phyloP scores from a whole-genome alignment of 2,113 vertebrate genomes.

The Microcebus murinus region DNA sequence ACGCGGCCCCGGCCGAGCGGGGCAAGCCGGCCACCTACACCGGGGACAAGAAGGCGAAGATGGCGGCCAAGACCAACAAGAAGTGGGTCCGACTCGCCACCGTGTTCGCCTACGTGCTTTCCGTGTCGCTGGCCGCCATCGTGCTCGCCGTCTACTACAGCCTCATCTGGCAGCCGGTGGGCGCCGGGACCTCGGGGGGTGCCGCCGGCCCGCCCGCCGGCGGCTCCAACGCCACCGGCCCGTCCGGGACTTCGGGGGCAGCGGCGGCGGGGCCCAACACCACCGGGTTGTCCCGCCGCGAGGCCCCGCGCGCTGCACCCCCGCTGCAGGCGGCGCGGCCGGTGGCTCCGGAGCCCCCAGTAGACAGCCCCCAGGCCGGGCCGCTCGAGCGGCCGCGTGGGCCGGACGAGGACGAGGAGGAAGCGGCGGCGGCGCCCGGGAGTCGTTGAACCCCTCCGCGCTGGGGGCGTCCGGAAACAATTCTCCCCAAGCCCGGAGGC shows the following conservation, averaged over 20 bases:
- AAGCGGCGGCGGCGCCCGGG: conserved; percentile 47
- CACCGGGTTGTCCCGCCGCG: conserved; percentile 58
- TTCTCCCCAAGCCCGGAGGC: not conserved
- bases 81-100: conserved; percentile 99
- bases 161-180: conserved; percentile 95
- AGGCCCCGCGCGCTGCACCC: conserved; percentile 69
- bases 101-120: conserved; percentile 97
- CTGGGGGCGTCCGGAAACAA: not conserved
- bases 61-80: conserved; percentile 99
- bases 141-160: conserved; percentile 98
- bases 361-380: conserved; percentile 7
- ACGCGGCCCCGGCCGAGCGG: conserved; percentile 91
- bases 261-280: conserved; percentile 42
- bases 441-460: conserved; percentile 56
- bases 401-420: conserved; percentile 57
- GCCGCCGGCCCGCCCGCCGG: conserved; percentile 64
- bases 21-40: conserved; percentile 98
- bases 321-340: conserved; percentile 62
- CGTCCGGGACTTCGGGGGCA: conserved; percentile 58
- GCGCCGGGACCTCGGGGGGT: conserved; percentile 81
- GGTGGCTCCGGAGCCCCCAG: not conserved
- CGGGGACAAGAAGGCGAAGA: conserved; percentile 99
- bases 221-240: conserved; percentile 69
- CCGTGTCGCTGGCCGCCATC: conserved; percentile 98
- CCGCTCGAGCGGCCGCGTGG: conserved; percentile 54